phyloP scores from a whole-genome alignment of 1,140 invertebrate genomes.

The Glomeris maerens region DNA sequence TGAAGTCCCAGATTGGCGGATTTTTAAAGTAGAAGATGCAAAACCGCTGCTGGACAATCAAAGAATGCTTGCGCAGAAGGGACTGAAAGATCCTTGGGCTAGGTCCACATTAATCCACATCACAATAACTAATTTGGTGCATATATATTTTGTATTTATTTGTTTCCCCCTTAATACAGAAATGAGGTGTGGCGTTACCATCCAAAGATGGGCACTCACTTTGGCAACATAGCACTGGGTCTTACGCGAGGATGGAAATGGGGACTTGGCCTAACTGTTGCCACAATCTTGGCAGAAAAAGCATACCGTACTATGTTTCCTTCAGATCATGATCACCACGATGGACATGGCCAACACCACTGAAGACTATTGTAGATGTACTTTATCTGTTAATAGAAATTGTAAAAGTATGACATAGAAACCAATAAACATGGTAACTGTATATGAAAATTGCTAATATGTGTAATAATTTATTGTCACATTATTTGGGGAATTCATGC shows the following conservation, averaged over 20 bases:
- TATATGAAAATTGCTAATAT: too few relatives aligned
- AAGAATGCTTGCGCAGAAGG: conserved; percentile 45
- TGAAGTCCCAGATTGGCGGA: conserved; percentile 48
- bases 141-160: not conserved
- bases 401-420: too few relatives aligned
- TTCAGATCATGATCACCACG: conserved; percentile 28
- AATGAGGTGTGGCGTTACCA: conserved; percentile 64
- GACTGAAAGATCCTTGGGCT: conserved; percentile 69
- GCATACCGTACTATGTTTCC: too few relatives aligned
- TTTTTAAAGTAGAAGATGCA: conserved; percentile 54
- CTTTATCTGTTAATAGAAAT: too few relatives aligned
- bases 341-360: conserved; percentile 32
- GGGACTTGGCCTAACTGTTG: conserved; percentile 44
- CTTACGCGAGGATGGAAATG: conserved; percentile 44
- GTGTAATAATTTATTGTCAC: too few relatives aligned
- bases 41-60: conserved; percentile 45
- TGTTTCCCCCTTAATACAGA: conserved; percentile 29
- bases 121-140: not conserved
- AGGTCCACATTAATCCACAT: conserved; percentile 33
- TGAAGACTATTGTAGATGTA: too few relatives aligned
- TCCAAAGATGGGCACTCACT: conserved; percentile 33
- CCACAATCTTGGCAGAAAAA: conserved; percentile 44
- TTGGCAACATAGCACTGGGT: conserved; percentile 23
- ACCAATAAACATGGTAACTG: too few relatives aligned
- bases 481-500: too few relatives aligned